Percentiles rank a stretch among this genome's conserved stretches.
These are phyloP conservation scores for Aproaerema taeniolella DNA, from an alignment of 2,888 invertebrate species.

Conservation along the genomic window DNA sequence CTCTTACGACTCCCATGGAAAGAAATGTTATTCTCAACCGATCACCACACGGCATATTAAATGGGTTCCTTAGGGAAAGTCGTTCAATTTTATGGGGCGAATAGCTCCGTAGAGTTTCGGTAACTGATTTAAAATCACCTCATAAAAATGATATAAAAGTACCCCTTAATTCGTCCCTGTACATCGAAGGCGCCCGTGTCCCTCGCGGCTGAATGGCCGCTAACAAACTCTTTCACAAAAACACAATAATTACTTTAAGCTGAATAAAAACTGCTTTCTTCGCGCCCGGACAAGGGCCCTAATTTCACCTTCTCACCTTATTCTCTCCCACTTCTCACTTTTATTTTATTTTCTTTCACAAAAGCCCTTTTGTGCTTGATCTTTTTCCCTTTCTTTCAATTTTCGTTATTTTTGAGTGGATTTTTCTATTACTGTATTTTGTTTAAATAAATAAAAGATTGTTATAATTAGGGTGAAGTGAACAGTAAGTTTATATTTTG, in stretches of 20 bases:
- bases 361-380: slow-evolving; percentile 11
- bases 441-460: too few species aligned
- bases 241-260: slow-evolving; percentile 76
- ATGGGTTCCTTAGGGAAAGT: too few species aligned
- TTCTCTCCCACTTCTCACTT: slow-evolving; percentile 44
- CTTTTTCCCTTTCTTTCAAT: slow-evolving; percentile 10
- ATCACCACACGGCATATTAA: too few species aligned
- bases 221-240: slow-evolving; percentile 78
- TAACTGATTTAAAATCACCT: too few species aligned
- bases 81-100: too few species aligned
- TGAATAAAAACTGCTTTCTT: slow-evolving; percentile 72
- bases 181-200: slow-evolving; percentile 33
- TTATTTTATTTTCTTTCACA: slow-evolving; percentile 18
- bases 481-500: too few species aligned
- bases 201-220: slow-evolving; percentile 60
- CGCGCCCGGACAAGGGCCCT: slow-evolving; percentile 53
- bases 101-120: too few species aligned
- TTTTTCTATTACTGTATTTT: too few species aligned
- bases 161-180: slow-evolving; percentile 26
- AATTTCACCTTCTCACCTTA: slow-evolving; percentile 56
- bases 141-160: too few species aligned
- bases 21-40: too few species aligned
- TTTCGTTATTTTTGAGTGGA: not conserved
- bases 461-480: too few species aligned
- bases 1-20: too few species aligned